Evolutionary conservation across 2,113 vertebrate genomes (phyloP).

Genomic region (Cardinalis cardinalis): DNA sequence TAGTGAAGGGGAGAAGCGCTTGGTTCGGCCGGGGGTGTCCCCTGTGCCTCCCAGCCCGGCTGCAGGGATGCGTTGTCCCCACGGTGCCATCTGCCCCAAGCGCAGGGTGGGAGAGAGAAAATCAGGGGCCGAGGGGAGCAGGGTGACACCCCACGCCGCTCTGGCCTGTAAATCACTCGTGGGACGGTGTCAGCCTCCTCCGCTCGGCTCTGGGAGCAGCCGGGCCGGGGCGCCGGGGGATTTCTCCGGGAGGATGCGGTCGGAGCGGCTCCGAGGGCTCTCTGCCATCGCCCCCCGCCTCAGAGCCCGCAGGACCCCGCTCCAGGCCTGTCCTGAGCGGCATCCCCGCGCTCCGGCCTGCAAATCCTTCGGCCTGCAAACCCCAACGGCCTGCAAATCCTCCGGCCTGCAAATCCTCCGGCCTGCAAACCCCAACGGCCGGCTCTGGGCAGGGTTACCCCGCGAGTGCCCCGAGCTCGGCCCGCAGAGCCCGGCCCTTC

Average conservation of each 20-base stretch:
- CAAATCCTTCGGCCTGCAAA: fast-evolving
- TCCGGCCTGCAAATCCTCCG: neutral
- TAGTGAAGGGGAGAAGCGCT: fast-evolving
- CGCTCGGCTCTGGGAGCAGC: neutral
- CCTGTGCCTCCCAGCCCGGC: neutral
- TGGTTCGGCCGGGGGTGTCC: no score
- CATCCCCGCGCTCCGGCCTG: neutral
- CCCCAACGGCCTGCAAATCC: fast-evolving
- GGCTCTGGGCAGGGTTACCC: neutral
- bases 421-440: fast-evolving
- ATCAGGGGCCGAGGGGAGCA: neutral
- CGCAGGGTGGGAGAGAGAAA: neutral
- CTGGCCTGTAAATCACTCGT: neutral
- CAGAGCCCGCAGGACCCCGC: neutral
- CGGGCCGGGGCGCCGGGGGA: neutral
- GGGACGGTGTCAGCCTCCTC: neutral
- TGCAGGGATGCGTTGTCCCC: fast-evolving
- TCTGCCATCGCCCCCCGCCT: neutral
- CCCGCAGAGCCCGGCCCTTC: neutral
- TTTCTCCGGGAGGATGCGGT: neutral
- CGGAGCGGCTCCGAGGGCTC: neutral
- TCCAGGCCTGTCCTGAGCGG: neutral
- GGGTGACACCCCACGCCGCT: neutral
- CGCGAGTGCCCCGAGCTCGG: neutral
- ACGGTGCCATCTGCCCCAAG: fast-evolving